These are phyloP conservation scores for Chionis minor DNA, from an alignment of 2,113 vertebrate species.

Conservation along the genomic window DNA sequence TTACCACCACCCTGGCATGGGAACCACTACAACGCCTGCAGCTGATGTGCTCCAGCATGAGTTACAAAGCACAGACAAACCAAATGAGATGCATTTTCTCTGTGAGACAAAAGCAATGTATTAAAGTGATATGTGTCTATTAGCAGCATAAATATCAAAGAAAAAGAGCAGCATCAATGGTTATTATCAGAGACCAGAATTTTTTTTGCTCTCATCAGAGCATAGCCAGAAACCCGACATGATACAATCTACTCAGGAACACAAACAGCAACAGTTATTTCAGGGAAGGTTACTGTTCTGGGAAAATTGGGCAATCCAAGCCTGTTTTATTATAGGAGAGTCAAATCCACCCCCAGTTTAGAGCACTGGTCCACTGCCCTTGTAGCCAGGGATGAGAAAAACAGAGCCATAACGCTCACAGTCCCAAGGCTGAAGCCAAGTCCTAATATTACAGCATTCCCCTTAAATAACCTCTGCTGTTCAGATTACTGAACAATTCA, in stretches of 20 bases:
- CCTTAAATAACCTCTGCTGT: background rate
- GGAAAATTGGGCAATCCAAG: background rate
- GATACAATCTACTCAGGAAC: background rate
- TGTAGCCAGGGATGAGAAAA: background rate
- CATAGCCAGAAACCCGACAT: background rate
- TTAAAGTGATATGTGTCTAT: constrained; percentile 16
- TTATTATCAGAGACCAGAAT: background rate
- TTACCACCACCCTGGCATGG: background rate
- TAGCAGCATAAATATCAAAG: constrained; percentile 30
- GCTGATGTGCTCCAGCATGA: background rate
- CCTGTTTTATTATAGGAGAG: background rate
- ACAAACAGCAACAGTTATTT: background rate
- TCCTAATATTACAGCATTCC: background rate
- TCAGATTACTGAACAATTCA: background rate
- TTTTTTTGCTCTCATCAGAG: background rate
- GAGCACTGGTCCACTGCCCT: background rate
- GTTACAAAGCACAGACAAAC: background rate
- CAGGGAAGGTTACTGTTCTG: background rate
- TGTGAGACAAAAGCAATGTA: background rate
- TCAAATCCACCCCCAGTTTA: background rate
- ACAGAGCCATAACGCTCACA: accelerated
- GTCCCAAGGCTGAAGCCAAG: background rate
- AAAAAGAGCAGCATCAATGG: constrained; percentile 10
- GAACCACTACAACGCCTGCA: background rate
- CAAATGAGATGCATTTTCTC: background rate